phyloP scores from a whole-genome alignment of 2,797 vertebrate genomes.

The Simalia tracyae region DNA sequence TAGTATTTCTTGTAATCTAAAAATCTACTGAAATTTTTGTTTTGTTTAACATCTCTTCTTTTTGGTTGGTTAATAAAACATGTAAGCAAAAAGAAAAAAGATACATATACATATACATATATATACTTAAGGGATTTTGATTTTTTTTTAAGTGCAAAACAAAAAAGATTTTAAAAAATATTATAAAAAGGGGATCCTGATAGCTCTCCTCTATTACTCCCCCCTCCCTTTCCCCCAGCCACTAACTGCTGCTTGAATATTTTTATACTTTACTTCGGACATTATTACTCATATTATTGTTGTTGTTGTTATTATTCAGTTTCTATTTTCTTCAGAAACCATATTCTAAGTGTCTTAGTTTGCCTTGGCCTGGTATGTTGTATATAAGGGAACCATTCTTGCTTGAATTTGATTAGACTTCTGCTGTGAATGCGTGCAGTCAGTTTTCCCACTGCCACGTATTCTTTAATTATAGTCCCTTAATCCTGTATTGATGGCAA shows the following conservation, averaged over 20 bases:
- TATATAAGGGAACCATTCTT: not conserved
- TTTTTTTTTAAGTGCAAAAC: not conserved
- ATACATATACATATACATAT: not conserved
- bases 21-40: not conserved
- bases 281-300: not conserved
- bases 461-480: not conserved
- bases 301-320: not conserved
- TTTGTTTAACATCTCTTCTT: not conserved
- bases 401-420: not conserved
- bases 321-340: not conserved
- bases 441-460: not conserved
- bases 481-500: not conserved
- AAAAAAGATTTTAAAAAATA: not conserved
- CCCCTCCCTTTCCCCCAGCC: not conserved
- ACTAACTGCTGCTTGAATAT: not conserved
- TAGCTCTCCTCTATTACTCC: not conserved
- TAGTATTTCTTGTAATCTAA: not conserved
- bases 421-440: not conserved
- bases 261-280: not conserved
- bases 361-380: not conserved
- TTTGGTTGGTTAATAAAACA: not conserved
- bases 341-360: not conserved
- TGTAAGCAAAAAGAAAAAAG: not conserved
- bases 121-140: not conserved
- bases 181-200: not conserved